These are phyloP conservation scores for Loripinus fragilis DNA, from an alignment of 2,888 invertebrate genomes.

Conservation along the genomic window DNA sequence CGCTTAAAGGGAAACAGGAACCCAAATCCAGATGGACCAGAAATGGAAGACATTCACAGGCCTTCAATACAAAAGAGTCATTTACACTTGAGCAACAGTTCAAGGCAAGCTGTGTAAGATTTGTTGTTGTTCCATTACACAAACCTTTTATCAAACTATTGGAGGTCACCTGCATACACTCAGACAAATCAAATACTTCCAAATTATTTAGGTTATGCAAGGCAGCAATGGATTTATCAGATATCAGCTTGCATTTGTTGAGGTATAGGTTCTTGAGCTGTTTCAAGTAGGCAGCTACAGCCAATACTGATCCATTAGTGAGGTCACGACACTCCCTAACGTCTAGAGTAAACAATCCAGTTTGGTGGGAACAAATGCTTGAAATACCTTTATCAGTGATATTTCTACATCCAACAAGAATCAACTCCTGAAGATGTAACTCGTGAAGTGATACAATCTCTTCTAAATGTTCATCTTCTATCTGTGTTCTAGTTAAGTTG, in stretches of 20 bases:
- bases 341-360: slow-evolving; percentile 86
- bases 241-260: slow-evolving; percentile 87
- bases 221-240: slow-evolving; percentile 86
- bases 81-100: slow-evolving; percentile 84
- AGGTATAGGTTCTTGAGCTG: slow-evolving; percentile 87
- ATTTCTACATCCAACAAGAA: slow-evolving; percentile 87
- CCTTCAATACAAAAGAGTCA: slow-evolving; percentile 86
- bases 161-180: slow-evolving; percentile 88
- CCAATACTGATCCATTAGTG: slow-evolving; percentile 87
- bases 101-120: slow-evolving; percentile 75
- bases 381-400: slow-evolving; percentile 86
- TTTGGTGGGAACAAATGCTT: slow-evolving; percentile 86
- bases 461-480: slow-evolving; percentile 87
- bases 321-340: slow-evolving; percentile 88
- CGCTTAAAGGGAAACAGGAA: slow-evolving; percentile 89
- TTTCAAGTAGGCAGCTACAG: slow-evolving; percentile 86
- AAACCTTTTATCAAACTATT: slow-evolving; percentile 87
- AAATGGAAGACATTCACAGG: slow-evolving; percentile 86
- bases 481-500: slow-evolving; percentile 88
- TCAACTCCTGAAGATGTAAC: slow-evolving; percentile 85
- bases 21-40: slow-evolving; percentile 87
- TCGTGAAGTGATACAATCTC: slow-evolving; percentile 85
- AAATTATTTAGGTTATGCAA: slow-evolving; percentile 86
- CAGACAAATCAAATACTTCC: slow-evolving; percentile 87
- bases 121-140: slow-evolving; percentile 73